Evolutionary conservation across 2,113 vertebrate genomes (phyloP).

Genomic region (Takifugu flavidus): DNA sequence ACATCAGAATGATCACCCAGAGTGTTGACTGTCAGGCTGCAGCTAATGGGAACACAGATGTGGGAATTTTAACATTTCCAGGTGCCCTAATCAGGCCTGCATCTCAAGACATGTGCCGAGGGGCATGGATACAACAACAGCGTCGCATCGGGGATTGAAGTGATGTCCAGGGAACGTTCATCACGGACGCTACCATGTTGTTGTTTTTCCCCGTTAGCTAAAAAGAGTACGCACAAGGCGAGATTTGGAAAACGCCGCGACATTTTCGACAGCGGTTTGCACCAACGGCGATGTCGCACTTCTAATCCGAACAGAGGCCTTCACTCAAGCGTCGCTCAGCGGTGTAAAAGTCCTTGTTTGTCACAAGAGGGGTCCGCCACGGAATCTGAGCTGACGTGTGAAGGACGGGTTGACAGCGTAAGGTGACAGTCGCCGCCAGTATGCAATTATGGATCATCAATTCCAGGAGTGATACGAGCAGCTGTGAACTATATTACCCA

Average conservation of each 20-base stretch:
- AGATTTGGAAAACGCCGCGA: slow-evolving; percentile 15
- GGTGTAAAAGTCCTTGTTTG: slow-evolving; percentile 39
- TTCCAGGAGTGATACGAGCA: slow-evolving; percentile 9
- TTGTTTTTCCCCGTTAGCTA: no score
- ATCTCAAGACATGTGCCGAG: slow-evolving; percentile 21
- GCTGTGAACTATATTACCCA: slow-evolving; percentile 39
- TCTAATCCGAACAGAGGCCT: slow-evolving; percentile 44
- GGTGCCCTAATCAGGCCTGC: not conserved
- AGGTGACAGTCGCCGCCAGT: slow-evolving; percentile 40
- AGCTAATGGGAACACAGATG: slow-evolving; percentile 22
- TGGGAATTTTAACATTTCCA: slow-evolving; percentile 11
- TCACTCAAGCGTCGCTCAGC: slow-evolving; percentile 18
- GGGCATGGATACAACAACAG: slow-evolving; percentile 16
- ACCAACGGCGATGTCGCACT: slow-evolving; percentile 28
- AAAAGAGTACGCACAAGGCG: slow-evolving; percentile 25
- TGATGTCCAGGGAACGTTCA: no score
- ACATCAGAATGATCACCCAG: slow-evolving; percentile 21
- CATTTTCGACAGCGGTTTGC: not conserved
- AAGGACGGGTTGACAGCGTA: slow-evolving; percentile 52
- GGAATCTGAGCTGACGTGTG: slow-evolving; percentile 49
- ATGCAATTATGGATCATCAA: slow-evolving; percentile 6
- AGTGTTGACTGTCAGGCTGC: slow-evolving; percentile 14
- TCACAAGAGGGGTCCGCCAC: slow-evolving; percentile 36
- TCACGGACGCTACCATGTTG: no score
- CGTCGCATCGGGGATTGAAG: no score